phyloP scores from a whole-genome alignment of 2,113 vertebrate genomes.

The Chauna torquata region DNA sequence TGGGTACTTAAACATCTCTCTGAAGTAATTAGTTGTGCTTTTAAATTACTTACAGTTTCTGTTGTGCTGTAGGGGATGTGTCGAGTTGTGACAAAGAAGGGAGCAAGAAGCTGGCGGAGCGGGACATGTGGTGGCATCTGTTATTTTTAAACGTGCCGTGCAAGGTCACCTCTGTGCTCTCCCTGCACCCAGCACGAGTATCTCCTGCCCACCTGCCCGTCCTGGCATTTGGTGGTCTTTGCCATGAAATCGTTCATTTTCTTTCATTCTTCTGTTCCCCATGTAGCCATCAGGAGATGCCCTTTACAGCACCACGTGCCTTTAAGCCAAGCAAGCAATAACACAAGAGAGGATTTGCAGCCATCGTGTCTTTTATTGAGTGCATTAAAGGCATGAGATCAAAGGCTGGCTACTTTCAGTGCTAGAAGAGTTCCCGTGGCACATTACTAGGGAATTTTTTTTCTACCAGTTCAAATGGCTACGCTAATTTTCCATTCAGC shows the following conservation, averaged over 20 bases:
- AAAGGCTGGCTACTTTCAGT: constrained; percentile 19
- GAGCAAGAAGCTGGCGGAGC: background rate
- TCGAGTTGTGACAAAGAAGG: background rate
- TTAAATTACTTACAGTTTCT: background rate
- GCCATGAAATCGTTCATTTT: background rate
- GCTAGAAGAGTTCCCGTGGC: background rate
- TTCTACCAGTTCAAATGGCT: background rate
- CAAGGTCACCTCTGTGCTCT: background rate
- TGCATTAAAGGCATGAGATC: constrained; percentile 24
- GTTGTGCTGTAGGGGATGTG: constrained; percentile 13
- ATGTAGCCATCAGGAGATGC: background rate
- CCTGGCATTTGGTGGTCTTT: background rate
- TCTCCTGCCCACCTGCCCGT: accelerated
- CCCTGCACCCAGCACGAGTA: accelerated
- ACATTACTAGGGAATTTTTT: background rate
- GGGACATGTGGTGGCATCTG: background rate
- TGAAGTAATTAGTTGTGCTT: constrained; percentile 16
- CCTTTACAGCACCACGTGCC: background rate
- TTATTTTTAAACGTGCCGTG: background rate
- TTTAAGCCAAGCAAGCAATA: constrained; percentile 39
- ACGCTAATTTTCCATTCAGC: constrained; percentile 17
- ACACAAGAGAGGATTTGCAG: background rate
- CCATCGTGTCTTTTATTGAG: background rate
- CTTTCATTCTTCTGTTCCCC: background rate
- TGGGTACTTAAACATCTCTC: background rate